Conservation (phyloP, 2,113 vertebrate genomes). For the Stegostoma tigrinum region DNA sequence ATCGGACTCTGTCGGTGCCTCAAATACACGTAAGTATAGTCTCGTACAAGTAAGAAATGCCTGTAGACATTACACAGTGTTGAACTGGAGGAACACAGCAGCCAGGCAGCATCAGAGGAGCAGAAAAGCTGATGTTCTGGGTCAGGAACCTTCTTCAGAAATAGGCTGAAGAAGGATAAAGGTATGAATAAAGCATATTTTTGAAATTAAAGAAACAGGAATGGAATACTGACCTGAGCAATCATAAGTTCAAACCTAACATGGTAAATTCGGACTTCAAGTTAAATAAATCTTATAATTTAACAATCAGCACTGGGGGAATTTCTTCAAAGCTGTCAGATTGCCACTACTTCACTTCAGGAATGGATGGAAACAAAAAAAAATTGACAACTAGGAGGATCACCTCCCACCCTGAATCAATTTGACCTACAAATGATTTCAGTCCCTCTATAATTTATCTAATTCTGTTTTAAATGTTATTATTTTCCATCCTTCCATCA, state of each 20-base stretch:
- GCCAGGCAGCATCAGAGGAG: too few relatives aligned
- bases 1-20: too few relatives aligned
- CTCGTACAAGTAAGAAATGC: too few relatives aligned
- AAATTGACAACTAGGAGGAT: too few relatives aligned
- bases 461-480: too few relatives aligned
- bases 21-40: too few relatives aligned
- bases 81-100: too few relatives aligned
- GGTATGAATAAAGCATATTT: background rate
- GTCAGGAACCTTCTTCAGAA: too few relatives aligned
- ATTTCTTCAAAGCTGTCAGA: background rate
- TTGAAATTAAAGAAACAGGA: background rate
- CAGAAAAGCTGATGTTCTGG: too few relatives aligned
- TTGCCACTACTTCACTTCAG: background rate
- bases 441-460: background rate
- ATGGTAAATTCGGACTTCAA: background rate
- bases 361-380: too few relatives aligned
- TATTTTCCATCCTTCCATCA: background rate
- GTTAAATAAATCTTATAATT: background rate
- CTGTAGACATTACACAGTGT: too few relatives aligned
- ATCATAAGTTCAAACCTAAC: background rate
- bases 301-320: background rate
- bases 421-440: background rate
- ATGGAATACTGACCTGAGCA: background rate
- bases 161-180: too few relatives aligned
- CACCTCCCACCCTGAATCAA: background rate